These are phyloP conservation scores for Paracanthobrama guichenoti DNA, from an alignment of 2,113 vertebrate genomes.

Conservation along the genomic window DNA sequence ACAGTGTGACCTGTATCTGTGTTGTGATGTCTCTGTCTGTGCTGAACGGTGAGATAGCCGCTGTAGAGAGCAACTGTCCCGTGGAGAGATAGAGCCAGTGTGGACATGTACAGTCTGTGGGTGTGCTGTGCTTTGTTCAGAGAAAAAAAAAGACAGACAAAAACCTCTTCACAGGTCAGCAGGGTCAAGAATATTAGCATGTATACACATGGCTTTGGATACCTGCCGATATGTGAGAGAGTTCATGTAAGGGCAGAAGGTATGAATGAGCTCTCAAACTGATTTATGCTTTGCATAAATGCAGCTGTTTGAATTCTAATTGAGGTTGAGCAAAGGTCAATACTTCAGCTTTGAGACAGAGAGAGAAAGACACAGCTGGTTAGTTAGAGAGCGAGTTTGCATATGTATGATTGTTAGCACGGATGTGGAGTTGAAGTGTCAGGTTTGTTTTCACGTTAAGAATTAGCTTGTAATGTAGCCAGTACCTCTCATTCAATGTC, in stretches of 20 bases:
- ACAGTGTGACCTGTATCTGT: constrained; percentile 45
- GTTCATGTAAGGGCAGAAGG: constrained; percentile 12
- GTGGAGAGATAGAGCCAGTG: constrained; percentile 57
- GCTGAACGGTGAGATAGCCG: neutral
- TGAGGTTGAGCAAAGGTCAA: neutral
- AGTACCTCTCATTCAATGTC: neutral
- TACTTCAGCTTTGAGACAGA: neutral
- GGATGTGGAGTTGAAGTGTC: neutral
- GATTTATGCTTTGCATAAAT: constrained; percentile 33
- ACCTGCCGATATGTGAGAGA: neutral
- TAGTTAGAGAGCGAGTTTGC: neutral
- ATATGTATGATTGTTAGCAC: neutral
- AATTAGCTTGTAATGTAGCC: neutral
- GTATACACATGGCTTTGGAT: constrained; percentile 14
- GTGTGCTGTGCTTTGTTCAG: constrained; percentile 6
- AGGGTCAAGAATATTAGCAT: constrained; percentile 23
- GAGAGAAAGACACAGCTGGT: neutral
- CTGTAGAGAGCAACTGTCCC: constrained; percentile 11
- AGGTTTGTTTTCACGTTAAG: neutral
- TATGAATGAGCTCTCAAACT: neutral
- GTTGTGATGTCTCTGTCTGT: neutral
- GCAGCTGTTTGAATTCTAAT: constrained; percentile 28
- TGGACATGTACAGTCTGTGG: constrained; percentile 4
- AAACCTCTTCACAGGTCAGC: neutral
- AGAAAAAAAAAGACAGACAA: neutral